These are phyloP conservation scores for Tachysurus fulvidraco DNA, from an alignment of 2,113 vertebrate genomes.

Conservation along the genomic window DNA sequence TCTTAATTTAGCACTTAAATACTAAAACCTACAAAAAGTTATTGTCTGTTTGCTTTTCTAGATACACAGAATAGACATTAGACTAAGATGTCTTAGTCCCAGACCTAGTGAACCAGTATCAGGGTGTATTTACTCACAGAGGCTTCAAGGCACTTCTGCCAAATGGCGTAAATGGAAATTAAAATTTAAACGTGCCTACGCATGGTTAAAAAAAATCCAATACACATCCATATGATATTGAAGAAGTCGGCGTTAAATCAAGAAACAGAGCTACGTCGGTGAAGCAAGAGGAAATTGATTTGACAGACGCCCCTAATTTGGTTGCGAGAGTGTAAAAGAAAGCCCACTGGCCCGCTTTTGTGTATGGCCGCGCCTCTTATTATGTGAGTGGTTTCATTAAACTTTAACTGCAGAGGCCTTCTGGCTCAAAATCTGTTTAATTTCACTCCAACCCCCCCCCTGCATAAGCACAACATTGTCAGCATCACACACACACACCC, in stretches of 20 bases:
- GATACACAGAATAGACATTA: too few relatives aligned
- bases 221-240: neutral
- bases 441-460: constrained; percentile 58
- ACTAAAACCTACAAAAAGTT: too few relatives aligned
- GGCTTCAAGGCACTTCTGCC: too few relatives aligned
- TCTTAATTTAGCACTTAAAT: too few relatives aligned
- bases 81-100: too few relatives aligned
- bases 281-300: constrained; percentile 39
- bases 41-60: too few relatives aligned
- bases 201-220: neutral
- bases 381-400: constrained; percentile 71
- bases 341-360: constrained; percentile 36
- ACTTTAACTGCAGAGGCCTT: constrained; percentile 71
- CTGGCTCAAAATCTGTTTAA: constrained; percentile 74
- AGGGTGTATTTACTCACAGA: too few relatives aligned
- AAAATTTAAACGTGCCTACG: neutral
- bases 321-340: constrained; percentile 36
- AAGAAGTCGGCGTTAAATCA: neutral
- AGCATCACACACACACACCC: constrained; percentile 38
- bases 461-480: neutral
- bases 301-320: constrained; percentile 51
- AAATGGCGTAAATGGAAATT: too few relatives aligned
- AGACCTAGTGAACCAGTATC: too few relatives aligned
- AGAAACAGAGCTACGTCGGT: constrained; percentile 1
- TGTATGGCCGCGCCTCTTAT: constrained; percentile 63